phyloP scores from a whole-genome alignment of 1,140 invertebrate species.

The Drosophila nikananu region DNA sequence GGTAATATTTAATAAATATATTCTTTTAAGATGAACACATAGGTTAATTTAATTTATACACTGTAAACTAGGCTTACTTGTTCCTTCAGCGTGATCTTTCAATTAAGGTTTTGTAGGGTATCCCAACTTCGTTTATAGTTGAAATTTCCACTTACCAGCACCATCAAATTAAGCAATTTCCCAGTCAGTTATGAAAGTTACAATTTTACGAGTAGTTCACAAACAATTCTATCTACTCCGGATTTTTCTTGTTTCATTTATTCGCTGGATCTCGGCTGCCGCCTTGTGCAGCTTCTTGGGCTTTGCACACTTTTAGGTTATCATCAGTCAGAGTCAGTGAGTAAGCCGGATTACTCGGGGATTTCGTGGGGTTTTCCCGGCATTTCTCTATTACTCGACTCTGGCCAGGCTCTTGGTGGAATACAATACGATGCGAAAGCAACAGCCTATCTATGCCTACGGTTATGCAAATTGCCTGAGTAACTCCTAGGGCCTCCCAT shows the following conservation, averaged over 20 bases:
- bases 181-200: slow-evolving; percentile 36
- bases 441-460: slow-evolving; percentile 54
- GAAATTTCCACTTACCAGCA: neutral
- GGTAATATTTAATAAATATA: too few species aligned
- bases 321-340: slow-evolving; percentile 57
- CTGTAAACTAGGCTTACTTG: neutral
- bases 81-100: neutral
- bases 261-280: neutral
- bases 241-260: slow-evolving; percentile 23
- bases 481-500: slow-evolving; percentile 5
- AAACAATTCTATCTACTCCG: slow-evolving; percentile 56
- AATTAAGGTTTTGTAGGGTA: neutral
- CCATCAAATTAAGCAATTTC: slow-evolving; percentile 60
- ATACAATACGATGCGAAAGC: slow-evolving; percentile 30
- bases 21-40: too few species aligned
- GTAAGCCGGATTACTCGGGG: slow-evolving; percentile 77
- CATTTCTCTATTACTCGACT: slow-evolving; percentile 53
- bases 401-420: slow-evolving; percentile 21
- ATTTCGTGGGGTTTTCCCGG: slow-evolving; percentile 67
- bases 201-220: slow-evolving; percentile 64
- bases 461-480: slow-evolving; percentile 63
- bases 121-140: neutral
- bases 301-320: slow-evolving; percentile 81
- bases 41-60: neutral
- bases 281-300: slow-evolving; percentile 42